These are phyloP conservation scores for Thamnophis elegans DNA, from an alignment of 2,797 vertebrate genomes.

Conservation along the genomic window DNA sequence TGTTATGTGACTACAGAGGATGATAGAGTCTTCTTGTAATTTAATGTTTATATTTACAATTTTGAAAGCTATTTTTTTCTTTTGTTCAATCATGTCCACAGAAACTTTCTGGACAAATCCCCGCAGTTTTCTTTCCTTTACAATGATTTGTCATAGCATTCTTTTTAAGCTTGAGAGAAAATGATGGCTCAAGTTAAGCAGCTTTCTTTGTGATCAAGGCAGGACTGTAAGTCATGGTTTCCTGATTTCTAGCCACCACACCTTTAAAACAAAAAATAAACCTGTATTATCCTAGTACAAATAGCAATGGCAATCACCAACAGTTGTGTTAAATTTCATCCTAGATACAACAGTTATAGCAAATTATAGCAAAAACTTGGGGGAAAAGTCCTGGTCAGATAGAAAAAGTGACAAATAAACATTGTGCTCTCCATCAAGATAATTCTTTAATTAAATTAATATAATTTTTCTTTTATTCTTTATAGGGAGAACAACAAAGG, in stretches of 20 bases:
- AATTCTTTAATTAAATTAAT: background rate
- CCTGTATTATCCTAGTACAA: background rate
- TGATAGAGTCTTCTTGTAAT: background rate
- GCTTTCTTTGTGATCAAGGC: too few relatives aligned
- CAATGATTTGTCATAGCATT: too few relatives aligned
- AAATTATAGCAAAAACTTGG: background rate
- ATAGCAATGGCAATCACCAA: background rate
- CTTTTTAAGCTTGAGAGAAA: too few relatives aligned
- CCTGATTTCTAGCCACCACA: background rate
- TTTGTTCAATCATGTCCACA: too few relatives aligned
- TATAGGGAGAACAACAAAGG: background rate
- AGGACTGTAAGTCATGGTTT: too few relatives aligned
- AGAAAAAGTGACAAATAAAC: background rate
- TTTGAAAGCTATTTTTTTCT: background rate
- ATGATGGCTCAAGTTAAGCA: too few relatives aligned
- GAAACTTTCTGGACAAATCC: too few relatives aligned
- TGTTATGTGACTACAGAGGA: background rate
- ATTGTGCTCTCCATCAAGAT: background rate
- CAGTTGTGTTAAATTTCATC: background rate
- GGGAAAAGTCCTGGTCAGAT: background rate
- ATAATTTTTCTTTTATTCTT: background rate
- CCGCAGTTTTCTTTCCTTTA: too few relatives aligned
- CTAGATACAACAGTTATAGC: background rate
- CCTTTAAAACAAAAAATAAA: background rate
- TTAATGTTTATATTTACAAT: background rate